A percentile compares a stretch with the other conserved stretches of the same genome.
Evolutionary conservation across 2,888 invertebrate species (phyloP).

Genomic region (Xestoiulus laeticollis): DNA sequence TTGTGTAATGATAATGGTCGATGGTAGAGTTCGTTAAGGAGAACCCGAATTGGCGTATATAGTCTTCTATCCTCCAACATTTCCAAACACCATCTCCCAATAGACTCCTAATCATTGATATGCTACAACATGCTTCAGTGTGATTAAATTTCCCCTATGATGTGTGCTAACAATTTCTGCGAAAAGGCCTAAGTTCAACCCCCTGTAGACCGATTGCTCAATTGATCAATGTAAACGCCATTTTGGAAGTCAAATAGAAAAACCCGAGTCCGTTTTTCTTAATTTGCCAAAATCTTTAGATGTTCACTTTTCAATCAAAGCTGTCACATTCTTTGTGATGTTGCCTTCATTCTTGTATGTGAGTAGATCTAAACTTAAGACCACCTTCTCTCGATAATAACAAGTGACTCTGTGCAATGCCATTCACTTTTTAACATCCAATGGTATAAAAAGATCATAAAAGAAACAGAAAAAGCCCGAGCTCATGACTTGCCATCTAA

Average conservation of each 20-base stretch:
- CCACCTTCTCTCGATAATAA: not conserved
- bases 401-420: not conserved
- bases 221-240: not conserved
- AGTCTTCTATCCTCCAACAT: not conserved
- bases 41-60: not conserved
- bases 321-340: slow-evolving; percentile 8
- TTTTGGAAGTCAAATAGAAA: not conserved
- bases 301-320: not conserved
- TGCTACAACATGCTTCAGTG: not conserved
- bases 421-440: not conserved
- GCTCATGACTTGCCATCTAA: not conserved
- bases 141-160: slow-evolving; percentile 24
- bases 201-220: not conserved
- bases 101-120: not conserved
- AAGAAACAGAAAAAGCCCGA: slow-evolving; percentile 5
- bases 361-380: not conserved
- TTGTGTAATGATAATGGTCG: not conserved
- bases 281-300: not conserved
- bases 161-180: not conserved
- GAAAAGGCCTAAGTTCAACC: not conserved
- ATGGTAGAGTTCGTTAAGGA: slow-evolving; percentile 18
- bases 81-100: not conserved
- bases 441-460: not conserved
- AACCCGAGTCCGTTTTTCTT: slow-evolving; percentile 4
- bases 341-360: not conserved